Percentiles rank a stretch among this genome's conserved stretches.
These are phyloP conservation scores for Threskiornis aethiopicus DNA, from an alignment of 2,797 vertebrate species.

Conservation along the genomic window DNA sequence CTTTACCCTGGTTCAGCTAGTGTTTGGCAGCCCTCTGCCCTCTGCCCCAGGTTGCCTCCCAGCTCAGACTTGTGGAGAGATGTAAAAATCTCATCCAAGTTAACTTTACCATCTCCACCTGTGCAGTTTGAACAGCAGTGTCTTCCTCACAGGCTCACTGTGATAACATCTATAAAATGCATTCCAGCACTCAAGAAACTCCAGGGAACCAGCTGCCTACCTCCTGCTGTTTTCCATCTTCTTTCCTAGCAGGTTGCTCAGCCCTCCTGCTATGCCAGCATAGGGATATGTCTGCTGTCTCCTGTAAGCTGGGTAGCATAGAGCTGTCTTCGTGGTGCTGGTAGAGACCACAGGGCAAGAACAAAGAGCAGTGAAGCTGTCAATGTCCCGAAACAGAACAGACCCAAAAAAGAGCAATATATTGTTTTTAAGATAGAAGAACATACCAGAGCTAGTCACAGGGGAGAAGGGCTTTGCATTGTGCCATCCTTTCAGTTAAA, in stretches of 20 bases:
- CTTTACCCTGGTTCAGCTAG: background rate
- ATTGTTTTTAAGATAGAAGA: slow-evolving; percentile 48
- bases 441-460: slow-evolving; percentile 27
- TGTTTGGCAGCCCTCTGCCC: background rate
- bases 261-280: background rate
- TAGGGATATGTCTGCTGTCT: background rate
- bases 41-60: background rate
- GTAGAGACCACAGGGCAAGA: slow-evolving; percentile 16
- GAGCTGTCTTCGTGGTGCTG: background rate
- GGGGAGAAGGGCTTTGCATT: slow-evolving; percentile 14
- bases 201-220: background rate
- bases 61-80: background rate
- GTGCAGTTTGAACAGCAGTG: background rate
- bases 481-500: slow-evolving; percentile 6
- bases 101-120: background rate
- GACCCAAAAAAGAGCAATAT: background rate
- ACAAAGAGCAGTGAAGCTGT: slow-evolving; percentile 19
- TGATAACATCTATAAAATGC: background rate
- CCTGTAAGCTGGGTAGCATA: background rate
- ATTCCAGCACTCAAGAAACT: background rate
- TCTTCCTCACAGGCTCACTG: background rate
- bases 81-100: background rate
- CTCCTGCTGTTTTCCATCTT: background rate
- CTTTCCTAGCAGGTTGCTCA: background rate
- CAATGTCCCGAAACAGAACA: background rate